Conservation (phyloP, 2,888 invertebrate genomes). For the Andrena fulva region DNA sequence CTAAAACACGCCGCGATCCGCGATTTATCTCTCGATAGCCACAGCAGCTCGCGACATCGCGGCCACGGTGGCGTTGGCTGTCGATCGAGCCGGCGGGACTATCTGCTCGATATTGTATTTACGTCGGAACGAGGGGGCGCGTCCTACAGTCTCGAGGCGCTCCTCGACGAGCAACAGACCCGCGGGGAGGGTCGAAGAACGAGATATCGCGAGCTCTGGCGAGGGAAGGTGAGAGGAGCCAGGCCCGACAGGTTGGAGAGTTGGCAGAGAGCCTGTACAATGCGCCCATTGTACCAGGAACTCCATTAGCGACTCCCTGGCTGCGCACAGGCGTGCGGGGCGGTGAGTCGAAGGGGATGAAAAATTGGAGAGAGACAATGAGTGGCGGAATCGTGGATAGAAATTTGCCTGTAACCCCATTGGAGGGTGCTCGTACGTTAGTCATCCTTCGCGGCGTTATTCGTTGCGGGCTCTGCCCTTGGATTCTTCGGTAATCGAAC, state of each 20-base stretch:
- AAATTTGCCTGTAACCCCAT: constrained; percentile 10
- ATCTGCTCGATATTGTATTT: constrained; percentile 67
- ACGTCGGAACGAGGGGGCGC: constrained; percentile 42
- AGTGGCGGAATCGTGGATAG: constrained; percentile 20
- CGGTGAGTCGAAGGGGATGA: constrained; percentile 22
- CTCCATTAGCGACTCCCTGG: constrained; percentile 67
- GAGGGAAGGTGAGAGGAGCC: constrained; percentile 16
- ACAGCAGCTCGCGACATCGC: constrained; percentile 23
- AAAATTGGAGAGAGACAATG: constrained; percentile 43
- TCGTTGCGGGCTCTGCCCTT: not conserved
- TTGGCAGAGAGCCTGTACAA: constrained; percentile 58
- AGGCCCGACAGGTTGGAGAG: constrained; percentile 55
- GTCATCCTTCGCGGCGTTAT: not conserved
- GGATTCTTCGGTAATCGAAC: no score
- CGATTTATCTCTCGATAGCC: not conserved
- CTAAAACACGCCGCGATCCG: not conserved
- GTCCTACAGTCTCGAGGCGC: constrained; percentile 37
- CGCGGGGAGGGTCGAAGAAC: constrained; percentile 14
- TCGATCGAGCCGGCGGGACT: constrained; percentile 53
- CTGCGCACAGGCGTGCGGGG: constrained; percentile 17
- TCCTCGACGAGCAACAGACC: constrained; percentile 35
- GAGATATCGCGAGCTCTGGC: constrained; percentile 11
- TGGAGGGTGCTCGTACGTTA: not conserved
- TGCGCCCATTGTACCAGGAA: constrained; percentile 65
- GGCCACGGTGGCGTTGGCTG: constrained; percentile 1